Evolutionary conservation across 2,113 vertebrate species (phyloP).

Genomic region (Oxygymnocypris stewartii): DNA sequence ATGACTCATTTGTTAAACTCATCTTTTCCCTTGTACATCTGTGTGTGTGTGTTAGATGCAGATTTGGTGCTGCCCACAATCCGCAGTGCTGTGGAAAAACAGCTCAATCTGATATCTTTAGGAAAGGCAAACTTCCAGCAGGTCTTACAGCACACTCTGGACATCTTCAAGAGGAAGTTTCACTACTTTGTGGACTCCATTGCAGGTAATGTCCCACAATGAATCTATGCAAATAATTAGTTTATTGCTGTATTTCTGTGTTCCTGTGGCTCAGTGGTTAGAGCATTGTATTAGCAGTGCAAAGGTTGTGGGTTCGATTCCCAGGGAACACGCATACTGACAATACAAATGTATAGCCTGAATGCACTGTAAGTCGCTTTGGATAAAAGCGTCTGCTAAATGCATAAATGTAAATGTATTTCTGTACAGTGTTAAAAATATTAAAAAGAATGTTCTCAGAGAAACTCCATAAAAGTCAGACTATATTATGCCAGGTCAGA

Average conservation of each 20-base stretch:
- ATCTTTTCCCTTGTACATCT: not conserved
- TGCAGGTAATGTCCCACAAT: conserved; percentile 71
- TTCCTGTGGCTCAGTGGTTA: no score
- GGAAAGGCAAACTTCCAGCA: conserved; percentile 92
- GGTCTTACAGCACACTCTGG: conserved; percentile 90
- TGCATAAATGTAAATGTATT: no score
- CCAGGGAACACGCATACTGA: no score
- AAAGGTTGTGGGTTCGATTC: no score
- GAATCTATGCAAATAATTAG: not conserved
- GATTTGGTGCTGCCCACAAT: conserved; percentile 96
- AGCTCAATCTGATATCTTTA: conserved; percentile 88
- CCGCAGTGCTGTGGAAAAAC: conserved; percentile 94
- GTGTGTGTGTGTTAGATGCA: conserved; percentile 78
- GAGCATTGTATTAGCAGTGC: no score
- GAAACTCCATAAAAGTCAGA: not conserved
- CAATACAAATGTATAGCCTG: no score
- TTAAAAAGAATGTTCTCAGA: not conserved
- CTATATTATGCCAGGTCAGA: not conserved
- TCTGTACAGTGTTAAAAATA: not conserved
- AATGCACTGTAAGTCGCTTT: no score
- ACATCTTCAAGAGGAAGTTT: conserved; percentile 99
- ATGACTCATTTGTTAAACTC: not conserved
- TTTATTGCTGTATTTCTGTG: no score
- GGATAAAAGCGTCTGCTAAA: no score
- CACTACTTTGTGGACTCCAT: conserved; percentile 98